phyloP scores from a whole-genome alignment of 2,113 vertebrate species.

The Propithecus coquereli region DNA sequence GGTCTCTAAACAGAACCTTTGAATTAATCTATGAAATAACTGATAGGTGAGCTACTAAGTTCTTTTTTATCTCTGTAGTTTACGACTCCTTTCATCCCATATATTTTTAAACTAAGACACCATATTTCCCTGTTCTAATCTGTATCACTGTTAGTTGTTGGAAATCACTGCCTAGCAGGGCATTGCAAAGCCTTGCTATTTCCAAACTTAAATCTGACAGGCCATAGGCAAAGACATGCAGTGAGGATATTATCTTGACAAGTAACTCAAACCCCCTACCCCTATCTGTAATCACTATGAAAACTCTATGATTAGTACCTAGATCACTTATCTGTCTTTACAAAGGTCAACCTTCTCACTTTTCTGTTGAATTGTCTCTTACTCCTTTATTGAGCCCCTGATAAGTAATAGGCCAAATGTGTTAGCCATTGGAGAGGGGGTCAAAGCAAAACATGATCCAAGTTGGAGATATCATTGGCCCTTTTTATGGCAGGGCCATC shows the following conservation, averaged over 20 bases:
- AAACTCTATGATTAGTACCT: neutral
- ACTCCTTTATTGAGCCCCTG: neutral
- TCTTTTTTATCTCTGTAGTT: neutral
- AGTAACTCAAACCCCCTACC: neutral
- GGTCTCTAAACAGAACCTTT: neutral
- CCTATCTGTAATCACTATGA: neutral
- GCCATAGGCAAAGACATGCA: neutral
- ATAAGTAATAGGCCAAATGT: neutral
- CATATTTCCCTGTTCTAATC: neutral
- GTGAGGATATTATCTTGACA: neutral
- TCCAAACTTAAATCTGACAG: neutral
- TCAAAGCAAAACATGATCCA: neutral
- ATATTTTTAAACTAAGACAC: neutral
- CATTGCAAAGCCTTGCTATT: neutral
- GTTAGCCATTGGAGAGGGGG: neutral
- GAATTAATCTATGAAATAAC: neutral
- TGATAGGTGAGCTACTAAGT: neutral
- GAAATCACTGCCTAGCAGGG: neutral
- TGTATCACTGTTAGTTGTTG: neutral
- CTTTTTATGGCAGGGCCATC: neutral
- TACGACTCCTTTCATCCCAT: neutral
- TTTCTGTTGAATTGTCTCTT: neutral
- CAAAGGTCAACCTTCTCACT: neutral
- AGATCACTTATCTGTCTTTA: neutral
- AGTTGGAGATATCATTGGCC: neutral